Evolutionary conservation across 2,888 invertebrate genomes (phyloP).

Genomic region (Alloscopus bannaensis): DNA sequence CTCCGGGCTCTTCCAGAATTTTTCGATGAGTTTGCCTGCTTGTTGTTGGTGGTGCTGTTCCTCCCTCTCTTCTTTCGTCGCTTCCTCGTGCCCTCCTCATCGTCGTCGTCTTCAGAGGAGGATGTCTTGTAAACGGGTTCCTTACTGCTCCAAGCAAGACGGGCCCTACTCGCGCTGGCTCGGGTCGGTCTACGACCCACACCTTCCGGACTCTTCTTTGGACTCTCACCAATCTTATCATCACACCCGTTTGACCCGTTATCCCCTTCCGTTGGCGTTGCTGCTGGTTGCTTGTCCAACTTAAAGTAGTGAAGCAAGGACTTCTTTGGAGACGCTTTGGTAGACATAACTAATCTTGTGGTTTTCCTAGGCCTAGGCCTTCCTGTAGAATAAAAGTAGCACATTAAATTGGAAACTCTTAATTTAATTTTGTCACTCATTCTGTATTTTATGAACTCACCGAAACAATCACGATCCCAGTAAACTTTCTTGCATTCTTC

Average conservation of each 20-base stretch:
- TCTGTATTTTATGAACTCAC: no score
- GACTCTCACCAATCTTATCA: no score
- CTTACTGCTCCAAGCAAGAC: constrained; percentile 33
- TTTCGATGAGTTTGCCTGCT: constrained; percentile 18
- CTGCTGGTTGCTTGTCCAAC: neutral
- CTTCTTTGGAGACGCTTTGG: constrained; percentile 26
- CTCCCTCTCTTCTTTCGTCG: constrained; percentile 16
- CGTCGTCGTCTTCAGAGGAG: constrained; percentile 36
- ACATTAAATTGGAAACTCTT: no score
- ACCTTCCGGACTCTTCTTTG: constrained; percentile 16
- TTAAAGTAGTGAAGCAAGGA: constrained; percentile 51
- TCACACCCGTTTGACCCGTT: neutral
- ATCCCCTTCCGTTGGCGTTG: neutral
- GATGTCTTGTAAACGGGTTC: neutral
- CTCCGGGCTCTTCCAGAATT: no score
- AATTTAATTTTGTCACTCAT: no score
- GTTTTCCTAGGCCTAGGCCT: no score
- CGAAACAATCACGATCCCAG: no score
- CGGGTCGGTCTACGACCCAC: constrained; percentile 20
- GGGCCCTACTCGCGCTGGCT: constrained; percentile 41
- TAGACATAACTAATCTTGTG: no score
- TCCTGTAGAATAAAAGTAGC: no score
- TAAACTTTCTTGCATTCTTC: no score
- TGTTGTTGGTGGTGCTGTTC: constrained; percentile 29
- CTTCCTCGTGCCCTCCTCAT: constrained; percentile 20